These are phyloP conservation scores for Eumerus sabulonum DNA, from an alignment of 2,888 invertebrate species.

Conservation along the genomic window DNA sequence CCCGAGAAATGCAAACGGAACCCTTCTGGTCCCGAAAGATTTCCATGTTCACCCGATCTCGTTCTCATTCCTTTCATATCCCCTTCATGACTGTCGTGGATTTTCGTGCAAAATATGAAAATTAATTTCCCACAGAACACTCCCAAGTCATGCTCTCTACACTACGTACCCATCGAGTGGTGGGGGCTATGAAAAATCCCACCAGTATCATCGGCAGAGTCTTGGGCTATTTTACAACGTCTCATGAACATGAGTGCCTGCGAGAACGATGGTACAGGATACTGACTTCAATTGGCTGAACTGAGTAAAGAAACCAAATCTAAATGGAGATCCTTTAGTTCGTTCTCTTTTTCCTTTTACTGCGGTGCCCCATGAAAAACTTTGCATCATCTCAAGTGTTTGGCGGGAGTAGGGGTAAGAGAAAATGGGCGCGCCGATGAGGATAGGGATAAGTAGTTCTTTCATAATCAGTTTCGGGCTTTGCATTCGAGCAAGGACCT, in stretches of 20 bases:
- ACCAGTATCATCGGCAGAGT: conserved; percentile 9
- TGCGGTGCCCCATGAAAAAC: conserved; percentile 47
- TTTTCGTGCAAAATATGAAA: conserved; percentile 60
- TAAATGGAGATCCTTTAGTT: conserved; percentile 25
- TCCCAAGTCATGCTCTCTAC: conserved; percentile 4
- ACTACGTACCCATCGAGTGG: too few species aligned
- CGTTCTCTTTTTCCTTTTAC: conserved; percentile 26
- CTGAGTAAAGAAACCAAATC: conserved; percentile 36
- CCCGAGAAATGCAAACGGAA: conserved; percentile 48
- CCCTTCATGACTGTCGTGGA: conserved; percentile 32
- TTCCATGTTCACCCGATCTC: background rate
- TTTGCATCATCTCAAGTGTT: conserved; percentile 10
- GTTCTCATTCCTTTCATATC: conserved; percentile 20
- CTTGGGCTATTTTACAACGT: conserved; percentile 14
- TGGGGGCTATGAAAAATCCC: background rate
- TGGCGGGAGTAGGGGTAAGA: too few species aligned
- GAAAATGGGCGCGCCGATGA: conserved; percentile 10
- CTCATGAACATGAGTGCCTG: background rate
- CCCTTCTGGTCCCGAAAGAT: conserved; percentile 34
- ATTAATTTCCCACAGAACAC: conserved; percentile 59
- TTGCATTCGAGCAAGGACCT: too few species aligned
- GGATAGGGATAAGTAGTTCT: conserved; percentile 57
- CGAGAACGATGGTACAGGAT: conserved; percentile 6
- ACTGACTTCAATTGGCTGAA: conserved; percentile 30
- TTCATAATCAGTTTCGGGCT: conserved; percentile 59